Base-by-base conservation (phyloP, 1,140 invertebrate genomes). In the Lethrus apterus region DNA sequence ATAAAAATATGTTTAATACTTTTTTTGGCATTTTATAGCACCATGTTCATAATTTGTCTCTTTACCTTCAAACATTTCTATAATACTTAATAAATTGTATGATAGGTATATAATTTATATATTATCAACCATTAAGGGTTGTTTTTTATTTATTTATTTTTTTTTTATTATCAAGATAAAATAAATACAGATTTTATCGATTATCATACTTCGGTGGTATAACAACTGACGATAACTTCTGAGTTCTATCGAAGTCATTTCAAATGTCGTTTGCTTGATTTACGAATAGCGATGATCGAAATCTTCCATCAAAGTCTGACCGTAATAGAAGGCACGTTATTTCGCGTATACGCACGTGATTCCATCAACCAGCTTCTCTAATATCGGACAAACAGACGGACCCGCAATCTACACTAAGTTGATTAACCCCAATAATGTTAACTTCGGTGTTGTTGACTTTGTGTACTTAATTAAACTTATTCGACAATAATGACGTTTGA, bases 281-380 rank as follows among this genome's bases (percentile, higher is more conserved):
- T 41, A 41, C 38, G 2, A 24, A 13, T 10, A 24, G 38, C 38
- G 13, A 41, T 41, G 38, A 41, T 41, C 38, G 38, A 41, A 41
- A 41, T 41, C 21, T 41, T 41, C 38, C 29, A 24, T 41, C 38
- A 41, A 41, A 41, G 38, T 41, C 38, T 20, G 38, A 23, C 9
- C 18, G 38, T 41, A 41, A 41, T 29, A 29, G 38, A 24, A 9
- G 24, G 21, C 20, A 26, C 11, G 38, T 26, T 23, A 13, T 15
- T 9, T 9, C 13, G 21, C 23, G 19, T 26, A 18, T 41, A 41
- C 20, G 38, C 38, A 26, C 38, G 38, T 41, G 38, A 41, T 18
- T 11, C n/a, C 9, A 41, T 26, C 21, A 26, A 41, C 20, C 11
- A 14, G 23, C n/a, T n/a, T n/a, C n/a, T n/a, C n/a, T n/a, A n/a